These are phyloP conservation scores for Bombus affinis DNA, from an alignment of 1,140 invertebrate species.

Conservation along the genomic window DNA sequence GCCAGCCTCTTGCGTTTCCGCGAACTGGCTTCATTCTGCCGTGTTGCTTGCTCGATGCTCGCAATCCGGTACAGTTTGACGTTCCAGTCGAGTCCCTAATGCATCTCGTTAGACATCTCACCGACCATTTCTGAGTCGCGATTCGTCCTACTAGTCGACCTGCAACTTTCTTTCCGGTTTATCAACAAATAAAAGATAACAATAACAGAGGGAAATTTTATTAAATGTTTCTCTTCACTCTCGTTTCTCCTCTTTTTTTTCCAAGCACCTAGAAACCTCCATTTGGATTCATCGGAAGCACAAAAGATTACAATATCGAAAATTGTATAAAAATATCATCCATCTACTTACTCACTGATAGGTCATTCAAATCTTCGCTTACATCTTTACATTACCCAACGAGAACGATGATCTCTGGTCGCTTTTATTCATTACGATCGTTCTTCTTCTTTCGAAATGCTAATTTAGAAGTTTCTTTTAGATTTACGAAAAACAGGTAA, in stretches of 20 bases:
- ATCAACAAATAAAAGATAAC: neutral
- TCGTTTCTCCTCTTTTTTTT: neutral
- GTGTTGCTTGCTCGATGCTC: slow-evolving; percentile 26
- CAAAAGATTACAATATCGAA: neutral
- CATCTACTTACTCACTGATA: too few species aligned
- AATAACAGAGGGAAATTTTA: neutral
- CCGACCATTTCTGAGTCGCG: neutral
- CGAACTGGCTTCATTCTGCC: slow-evolving; percentile 47
- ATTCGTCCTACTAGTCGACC: neutral
- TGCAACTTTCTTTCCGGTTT: neutral
- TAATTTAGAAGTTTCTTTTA: neutral
- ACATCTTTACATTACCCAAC: neutral
- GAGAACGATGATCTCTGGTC: neutral
- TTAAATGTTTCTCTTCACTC: neutral
- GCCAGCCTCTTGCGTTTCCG: slow-evolving; percentile 39
- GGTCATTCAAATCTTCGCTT: too few species aligned
- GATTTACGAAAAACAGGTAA: neutral
- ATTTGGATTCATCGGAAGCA: too few species aligned
- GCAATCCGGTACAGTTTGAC: neutral
- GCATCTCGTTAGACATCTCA: slow-evolving; percentile 25
- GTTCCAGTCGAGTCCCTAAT: slow-evolving; percentile 5
- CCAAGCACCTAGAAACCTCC: too few species aligned
- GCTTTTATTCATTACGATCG: neutral
- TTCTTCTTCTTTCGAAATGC: neutral
- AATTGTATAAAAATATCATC: neutral